Conservation (phyloP, 1,140 invertebrate species). For the Armadillidium nasatum region DNA sequence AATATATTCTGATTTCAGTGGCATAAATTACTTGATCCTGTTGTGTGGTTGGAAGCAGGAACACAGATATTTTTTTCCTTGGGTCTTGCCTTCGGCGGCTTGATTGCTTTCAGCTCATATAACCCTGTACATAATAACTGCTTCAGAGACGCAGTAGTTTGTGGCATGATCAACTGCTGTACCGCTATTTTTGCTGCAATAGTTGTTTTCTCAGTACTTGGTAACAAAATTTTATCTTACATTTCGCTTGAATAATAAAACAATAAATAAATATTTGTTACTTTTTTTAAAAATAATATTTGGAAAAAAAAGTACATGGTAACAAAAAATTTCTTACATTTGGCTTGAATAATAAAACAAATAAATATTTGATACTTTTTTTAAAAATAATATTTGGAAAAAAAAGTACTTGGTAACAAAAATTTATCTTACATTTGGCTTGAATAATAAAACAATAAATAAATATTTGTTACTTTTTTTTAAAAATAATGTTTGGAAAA, state of each 20-base stretch:
- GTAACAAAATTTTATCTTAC: constrained; percentile 51
- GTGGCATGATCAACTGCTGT: constrained; percentile 88
- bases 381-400: no score
- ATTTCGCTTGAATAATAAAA: no score
- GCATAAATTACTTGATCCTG: constrained; percentile 65
- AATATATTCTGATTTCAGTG: constrained; percentile 51
- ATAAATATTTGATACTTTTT: no score
- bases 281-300: no score
- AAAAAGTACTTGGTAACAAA: constrained; percentile 75
- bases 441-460: no score
- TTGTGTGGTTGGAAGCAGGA: constrained; percentile 93
- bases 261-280: no score
- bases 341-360: no score
- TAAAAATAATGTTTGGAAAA: no score
- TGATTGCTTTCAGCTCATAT: constrained; percentile 92
- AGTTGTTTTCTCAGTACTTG: constrained; percentile 95
- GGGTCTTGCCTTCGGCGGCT: constrained; percentile 87
- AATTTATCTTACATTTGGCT: neutral
- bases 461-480: no score
- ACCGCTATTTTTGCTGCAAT: constrained; percentile 98
- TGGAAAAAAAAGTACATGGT: constrained; percentile 93
- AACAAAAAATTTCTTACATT: constrained; percentile 26
- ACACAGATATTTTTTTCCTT: constrained; percentile 97
- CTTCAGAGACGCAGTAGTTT: constrained; percentile 86
- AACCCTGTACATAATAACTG: constrained; percentile 95